These are phyloP conservation scores for Stratiolaelaps scimitus DNA, from an alignment of 1,140 invertebrate species.

Conservation along the genomic window DNA sequence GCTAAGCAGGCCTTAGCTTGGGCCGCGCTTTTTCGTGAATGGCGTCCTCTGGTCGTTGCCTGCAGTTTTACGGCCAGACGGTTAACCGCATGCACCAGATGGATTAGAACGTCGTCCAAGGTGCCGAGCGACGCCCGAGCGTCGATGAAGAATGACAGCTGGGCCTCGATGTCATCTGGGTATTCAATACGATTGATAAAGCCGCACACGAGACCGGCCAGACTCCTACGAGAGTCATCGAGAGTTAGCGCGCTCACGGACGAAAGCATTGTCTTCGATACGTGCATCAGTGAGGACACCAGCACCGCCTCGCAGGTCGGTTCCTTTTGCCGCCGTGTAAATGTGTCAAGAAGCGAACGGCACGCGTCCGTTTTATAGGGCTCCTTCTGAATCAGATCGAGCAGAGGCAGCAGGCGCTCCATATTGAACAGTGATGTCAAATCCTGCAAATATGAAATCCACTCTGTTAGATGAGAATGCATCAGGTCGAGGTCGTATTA, in stretches of 20 bases:
- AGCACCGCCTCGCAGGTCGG: slow-evolving; percentile 61
- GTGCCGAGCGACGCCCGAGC: not conserved
- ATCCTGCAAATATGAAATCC: slow-evolving; percentile 52
- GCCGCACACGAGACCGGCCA: slow-evolving; percentile 64
- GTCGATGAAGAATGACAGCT: slow-evolving; percentile 13
- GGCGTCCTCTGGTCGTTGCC: not conserved
- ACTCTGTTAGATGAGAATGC: too few species aligned
- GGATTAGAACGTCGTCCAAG: slow-evolving; percentile 18
- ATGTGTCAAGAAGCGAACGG: slow-evolving; percentile 62
- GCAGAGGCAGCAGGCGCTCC: slow-evolving; percentile 74
- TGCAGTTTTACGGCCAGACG: slow-evolving; percentile 1
- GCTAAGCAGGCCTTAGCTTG: slow-evolving; percentile 15
- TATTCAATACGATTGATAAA: slow-evolving; percentile 56
- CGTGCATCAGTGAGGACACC: slow-evolving; percentile 26
- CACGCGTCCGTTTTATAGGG: slow-evolving; percentile 64
- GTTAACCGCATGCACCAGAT: slow-evolving; percentile 11
- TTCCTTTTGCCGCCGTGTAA: slow-evolving; percentile 58
- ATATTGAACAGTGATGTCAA: slow-evolving; percentile 61
- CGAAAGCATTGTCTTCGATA: slow-evolving; percentile 31
- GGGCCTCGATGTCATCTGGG: not conserved
- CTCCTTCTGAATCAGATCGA: slow-evolving; percentile 78
- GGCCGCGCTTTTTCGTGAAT: slow-evolving; percentile 12
- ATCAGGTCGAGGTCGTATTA: too few species aligned
- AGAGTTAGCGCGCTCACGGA: slow-evolving; percentile 66
- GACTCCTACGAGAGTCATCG: slow-evolving; percentile 77